Base-by-base conservation (phyloP, 2,888 invertebrate genomes). In the Onchidella celtica region DNA sequence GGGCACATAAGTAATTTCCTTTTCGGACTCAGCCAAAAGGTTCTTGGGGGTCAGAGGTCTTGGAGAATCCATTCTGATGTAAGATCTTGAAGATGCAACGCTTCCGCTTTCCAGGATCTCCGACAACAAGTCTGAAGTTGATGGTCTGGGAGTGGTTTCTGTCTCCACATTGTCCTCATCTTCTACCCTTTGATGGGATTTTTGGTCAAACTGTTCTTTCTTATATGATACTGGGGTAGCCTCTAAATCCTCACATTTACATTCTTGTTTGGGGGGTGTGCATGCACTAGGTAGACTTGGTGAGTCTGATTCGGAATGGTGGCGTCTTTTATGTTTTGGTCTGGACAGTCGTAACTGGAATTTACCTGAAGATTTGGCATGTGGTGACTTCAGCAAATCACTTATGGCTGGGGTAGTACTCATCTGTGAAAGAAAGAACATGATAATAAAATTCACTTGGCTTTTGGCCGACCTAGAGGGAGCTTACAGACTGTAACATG, bases 241-340 rank as follows among this genome's bases (percentile, higher is more conserved):
- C 32, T n/a, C 2, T 9, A 24, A n/a, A 9, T 32, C 34, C 34
- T 27, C 2, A 14, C 32, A 57, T 27, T 6, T 63, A 38, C 66
- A 73, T 66, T 57, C 66, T 21, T 66, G 73, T 74, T 74, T 80
- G 3, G 73, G 66, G 14, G 79, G 72, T 27, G 79, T 61, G 47
- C 65, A 65, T 9, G 63, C 55, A 24, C 6, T 36, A 9, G 47
- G 3, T 1, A 57, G 27, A 36, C 32, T 57, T 34, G n/a, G 0
- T 66, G 66, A 47, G n/a, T 24, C 38, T 24, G n/a, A 34, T 1
- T 76, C 66, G 11, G 29, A 17, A 11, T 59, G 34, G 59, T 34
- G 55, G 36, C 24, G 36, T 3, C 68, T 65, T 24, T 79, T 79
- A 9, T 80, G 79, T 24, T 38, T 40, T 47, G 65, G 66, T 27